Evolutionary conservation across 2,797 vertebrate genomes (phyloP).

Genomic region (Chlorospingus flavigularis): DNA sequence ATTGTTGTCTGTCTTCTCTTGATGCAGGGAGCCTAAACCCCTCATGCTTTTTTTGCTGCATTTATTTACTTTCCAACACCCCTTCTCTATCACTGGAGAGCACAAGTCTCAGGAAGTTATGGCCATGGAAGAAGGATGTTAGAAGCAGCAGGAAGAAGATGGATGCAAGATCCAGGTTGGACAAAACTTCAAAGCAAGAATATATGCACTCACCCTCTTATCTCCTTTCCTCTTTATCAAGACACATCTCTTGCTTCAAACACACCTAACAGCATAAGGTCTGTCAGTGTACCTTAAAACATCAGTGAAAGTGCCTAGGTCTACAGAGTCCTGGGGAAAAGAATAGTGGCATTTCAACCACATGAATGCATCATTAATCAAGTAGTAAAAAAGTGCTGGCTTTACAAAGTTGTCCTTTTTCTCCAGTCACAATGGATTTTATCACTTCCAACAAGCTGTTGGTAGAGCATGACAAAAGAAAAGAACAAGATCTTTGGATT

Average conservation of each 20-base stretch:
- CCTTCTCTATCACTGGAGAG: neutral
- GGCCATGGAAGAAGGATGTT: neutral
- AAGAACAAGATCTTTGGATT: neutral
- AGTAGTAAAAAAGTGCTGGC: neutral
- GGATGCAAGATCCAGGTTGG: neutral
- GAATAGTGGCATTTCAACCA: neutral
- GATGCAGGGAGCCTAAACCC: neutral
- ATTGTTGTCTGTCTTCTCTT: neutral
- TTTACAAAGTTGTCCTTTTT: neutral
- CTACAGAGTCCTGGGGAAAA: neutral
- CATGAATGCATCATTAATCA: neutral
- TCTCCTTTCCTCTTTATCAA: neutral
- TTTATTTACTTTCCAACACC: neutral
- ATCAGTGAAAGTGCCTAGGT: neutral
- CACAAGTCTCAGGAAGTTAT: neutral
- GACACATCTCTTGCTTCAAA: neutral
- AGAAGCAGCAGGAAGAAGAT: neutral
- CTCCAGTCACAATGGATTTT: neutral
- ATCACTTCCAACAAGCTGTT: neutral
- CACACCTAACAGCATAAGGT: neutral
- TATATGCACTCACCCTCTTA: neutral
- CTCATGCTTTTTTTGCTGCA: neutral
- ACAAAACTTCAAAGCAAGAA: neutral
- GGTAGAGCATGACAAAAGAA: neutral
- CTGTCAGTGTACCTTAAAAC: neutral